These are phyloP conservation scores for Pelodiscus sinensis DNA, from an alignment of 2,113 vertebrate genomes.

Conservation along the genomic window DNA sequence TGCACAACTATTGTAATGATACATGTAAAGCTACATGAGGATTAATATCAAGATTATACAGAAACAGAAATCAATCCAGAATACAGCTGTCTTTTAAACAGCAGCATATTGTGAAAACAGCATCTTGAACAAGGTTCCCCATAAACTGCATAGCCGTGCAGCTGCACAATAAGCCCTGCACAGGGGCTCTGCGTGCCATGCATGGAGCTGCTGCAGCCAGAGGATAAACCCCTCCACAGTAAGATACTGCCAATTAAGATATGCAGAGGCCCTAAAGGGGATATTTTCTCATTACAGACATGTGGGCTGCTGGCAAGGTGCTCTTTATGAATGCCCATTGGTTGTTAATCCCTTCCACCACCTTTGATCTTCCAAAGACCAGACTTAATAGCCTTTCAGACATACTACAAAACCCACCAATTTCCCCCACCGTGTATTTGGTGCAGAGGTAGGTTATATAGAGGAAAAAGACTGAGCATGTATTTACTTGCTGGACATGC, in stretches of 20 bases:
- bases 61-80: not conserved
- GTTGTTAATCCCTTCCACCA: not conserved
- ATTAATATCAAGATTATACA: not conserved
- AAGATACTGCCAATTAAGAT: not conserved
- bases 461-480: not conserved
- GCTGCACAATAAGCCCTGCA: too few species aligned
- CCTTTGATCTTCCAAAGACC: accelerated
- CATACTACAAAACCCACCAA: not conserved
- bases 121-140: too few species aligned
- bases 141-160: too few species aligned
- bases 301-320: not conserved
- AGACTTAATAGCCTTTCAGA: not conserved
- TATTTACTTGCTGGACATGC: not conserved
- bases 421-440: not conserved
- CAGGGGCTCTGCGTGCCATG: too few species aligned
- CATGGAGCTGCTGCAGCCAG: too few species aligned
- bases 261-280: not conserved
- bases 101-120: not conserved
- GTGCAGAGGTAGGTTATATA: not conserved
- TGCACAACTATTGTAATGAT: not conserved
- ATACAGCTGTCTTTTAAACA: not conserved
- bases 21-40: not conserved
- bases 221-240: too few species aligned
- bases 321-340: not conserved
- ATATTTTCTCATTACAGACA: not conserved